phyloP scores from a whole-genome alignment of 2,888 invertebrate species.

The Xestia rhomboidea region DNA sequence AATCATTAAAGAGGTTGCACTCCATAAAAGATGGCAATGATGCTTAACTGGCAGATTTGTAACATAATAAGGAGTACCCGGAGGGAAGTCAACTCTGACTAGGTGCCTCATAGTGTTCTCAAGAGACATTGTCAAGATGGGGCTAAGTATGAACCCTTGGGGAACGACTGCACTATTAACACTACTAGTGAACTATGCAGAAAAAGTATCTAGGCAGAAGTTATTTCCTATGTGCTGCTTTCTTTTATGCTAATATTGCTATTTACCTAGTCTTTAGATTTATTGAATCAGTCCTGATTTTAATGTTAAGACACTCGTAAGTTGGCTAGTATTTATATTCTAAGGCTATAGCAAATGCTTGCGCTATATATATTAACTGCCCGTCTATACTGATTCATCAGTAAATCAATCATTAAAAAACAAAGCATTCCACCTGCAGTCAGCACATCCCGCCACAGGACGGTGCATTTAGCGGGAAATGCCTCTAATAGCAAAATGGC shows the following conservation, averaged over 20 bases:
- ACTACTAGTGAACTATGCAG: too few relatives aligned
- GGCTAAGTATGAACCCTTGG: background rate
- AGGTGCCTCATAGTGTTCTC: background rate
- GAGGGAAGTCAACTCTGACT: background rate
- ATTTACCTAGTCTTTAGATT: background rate
- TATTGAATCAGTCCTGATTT: background rate
- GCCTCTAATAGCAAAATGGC: conserved; percentile 53
- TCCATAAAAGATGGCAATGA: background rate
- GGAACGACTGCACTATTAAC: background rate
- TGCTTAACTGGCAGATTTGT: background rate
- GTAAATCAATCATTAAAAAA: conserved; percentile 3
- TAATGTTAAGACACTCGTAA: background rate
- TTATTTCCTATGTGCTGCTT: background rate
- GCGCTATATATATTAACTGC: background rate
- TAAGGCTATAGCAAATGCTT: background rate
- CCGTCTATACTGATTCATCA: conserved; percentile 20
- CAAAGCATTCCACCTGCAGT: conserved; percentile 1
- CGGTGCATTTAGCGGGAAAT: conserved; percentile 57
- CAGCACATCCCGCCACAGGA: conserved; percentile 25
- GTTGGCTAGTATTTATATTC: background rate
- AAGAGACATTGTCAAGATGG: background rate
- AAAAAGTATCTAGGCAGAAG: background rate
- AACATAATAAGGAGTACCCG: background rate
- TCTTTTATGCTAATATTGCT: background rate
- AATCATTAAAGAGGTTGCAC: background rate